Conservation (phyloP, 2,113 vertebrate genomes). For the Emydura subglobosa region DNA sequence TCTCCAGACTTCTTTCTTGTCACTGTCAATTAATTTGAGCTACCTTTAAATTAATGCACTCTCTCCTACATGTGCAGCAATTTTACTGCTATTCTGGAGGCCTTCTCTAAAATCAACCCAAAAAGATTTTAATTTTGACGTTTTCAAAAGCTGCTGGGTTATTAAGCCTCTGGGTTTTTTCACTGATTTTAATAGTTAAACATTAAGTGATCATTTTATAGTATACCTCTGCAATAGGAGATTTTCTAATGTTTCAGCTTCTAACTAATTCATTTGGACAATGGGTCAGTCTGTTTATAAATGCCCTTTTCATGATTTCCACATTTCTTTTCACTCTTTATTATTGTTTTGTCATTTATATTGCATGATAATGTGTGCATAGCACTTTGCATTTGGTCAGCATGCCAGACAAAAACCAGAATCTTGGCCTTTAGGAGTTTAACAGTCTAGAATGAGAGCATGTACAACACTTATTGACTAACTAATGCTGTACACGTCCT, state of each 20-base stretch:
- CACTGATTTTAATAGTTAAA: neutral
- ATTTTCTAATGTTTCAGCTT: neutral
- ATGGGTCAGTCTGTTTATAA: neutral
- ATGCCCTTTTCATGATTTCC: neutral
- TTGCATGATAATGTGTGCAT: neutral
- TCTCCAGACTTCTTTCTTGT: neutral
- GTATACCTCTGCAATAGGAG: neutral
- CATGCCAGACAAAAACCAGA: rapidly evolving
- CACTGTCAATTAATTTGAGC: constrained; percentile 4
- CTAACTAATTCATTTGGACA: neutral
- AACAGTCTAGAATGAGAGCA: neutral
- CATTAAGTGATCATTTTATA: neutral
- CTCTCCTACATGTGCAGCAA: neutral
- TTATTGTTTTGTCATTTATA: neutral
- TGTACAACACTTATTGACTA: neutral
- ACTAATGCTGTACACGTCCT: neutral
- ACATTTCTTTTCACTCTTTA: neutral
- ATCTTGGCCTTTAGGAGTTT: neutral
- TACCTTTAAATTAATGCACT: constrained; percentile 21
- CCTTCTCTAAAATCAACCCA: neutral
- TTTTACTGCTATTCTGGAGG: neutral
- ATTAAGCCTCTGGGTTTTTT: constrained; percentile 1
- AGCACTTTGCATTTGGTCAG: rapidly evolving
- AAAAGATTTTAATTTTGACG: constrained; percentile 2
- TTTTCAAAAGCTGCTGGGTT: neutral